A percentile compares a stretch with the other conserved stretches of the same genome.
These are phyloP conservation scores for Picathartes gymnocephalus DNA, from an alignment of 2,113 vertebrate genomes.

Conservation along the genomic window DNA sequence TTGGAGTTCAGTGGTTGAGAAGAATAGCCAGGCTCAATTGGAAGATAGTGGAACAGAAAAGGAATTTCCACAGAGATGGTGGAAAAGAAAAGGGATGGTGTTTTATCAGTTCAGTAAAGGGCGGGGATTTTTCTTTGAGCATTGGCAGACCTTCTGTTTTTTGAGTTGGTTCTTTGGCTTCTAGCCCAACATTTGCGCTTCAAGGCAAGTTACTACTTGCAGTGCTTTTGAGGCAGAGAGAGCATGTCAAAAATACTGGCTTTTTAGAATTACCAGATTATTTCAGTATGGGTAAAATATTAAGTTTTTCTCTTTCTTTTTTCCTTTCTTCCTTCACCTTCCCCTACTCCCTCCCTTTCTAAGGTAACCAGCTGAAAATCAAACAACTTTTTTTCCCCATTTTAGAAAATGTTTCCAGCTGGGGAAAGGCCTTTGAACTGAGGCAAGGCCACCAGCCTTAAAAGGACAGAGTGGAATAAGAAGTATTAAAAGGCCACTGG, in stretches of 20 bases:
- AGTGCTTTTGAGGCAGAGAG: neutral
- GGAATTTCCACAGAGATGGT: slow-evolving; percentile 21
- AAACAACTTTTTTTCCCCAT: neutral
- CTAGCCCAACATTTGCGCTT: neutral
- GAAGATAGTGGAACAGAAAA: neutral
- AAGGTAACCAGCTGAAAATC: neutral
- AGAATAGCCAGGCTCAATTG: slow-evolving; percentile 21
- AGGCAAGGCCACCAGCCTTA: neutral
- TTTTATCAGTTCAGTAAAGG: slow-evolving; percentile 8
- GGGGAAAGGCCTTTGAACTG: slow-evolving; percentile 14
- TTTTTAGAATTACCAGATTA: neutral
- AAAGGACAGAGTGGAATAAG: neutral
- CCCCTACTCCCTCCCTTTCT: neutral
- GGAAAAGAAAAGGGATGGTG: neutral
- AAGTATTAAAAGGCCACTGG: neutral
- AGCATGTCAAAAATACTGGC: neutral
- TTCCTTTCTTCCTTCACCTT: neutral
- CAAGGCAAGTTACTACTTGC: neutral
- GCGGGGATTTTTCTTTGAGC: slow-evolving; percentile 6
- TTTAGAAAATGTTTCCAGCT: slow-evolving; percentile 40
- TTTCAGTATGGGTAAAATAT: neutral
- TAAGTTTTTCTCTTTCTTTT: neutral
- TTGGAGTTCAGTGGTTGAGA: slow-evolving; percentile 5
- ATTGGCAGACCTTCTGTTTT: neutral
- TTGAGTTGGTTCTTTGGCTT: slow-evolving; percentile 13